Percentiles rank a stretch among this genome's conserved stretches.
Evolutionary conservation across 2,113 vertebrate genomes (phyloP).

Genomic region (Actinemys pallida): DNA sequence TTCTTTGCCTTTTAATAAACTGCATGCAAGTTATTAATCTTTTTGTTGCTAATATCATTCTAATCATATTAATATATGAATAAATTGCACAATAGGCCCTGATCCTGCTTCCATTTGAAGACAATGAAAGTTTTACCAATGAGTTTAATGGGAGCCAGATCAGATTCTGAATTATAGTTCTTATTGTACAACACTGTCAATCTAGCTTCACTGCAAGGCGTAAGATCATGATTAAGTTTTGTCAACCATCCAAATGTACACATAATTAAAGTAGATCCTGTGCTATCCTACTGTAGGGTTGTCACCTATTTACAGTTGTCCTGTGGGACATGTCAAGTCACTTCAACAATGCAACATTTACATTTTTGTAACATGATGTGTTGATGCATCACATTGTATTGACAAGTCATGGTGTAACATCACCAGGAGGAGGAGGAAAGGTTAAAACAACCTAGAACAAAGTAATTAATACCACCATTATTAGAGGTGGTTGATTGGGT

Average conservation of each 20-base stretch:
- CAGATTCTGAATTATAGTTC: background rate
- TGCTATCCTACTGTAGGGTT: background rate
- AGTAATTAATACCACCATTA: background rate
- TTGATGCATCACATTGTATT: background rate
- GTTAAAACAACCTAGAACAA: background rate
- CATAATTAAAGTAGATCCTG: background rate
- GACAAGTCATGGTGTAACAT: background rate
- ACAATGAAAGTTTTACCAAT: background rate
- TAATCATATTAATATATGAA: background rate
- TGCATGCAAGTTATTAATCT: background rate
- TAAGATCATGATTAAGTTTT: background rate
- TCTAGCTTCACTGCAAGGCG: background rate
- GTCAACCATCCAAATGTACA: background rate
- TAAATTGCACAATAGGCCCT: background rate
- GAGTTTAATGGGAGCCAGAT: background rate
- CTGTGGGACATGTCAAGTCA: constrained; percentile 4
- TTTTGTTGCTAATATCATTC: background rate
- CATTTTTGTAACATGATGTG: constrained; percentile 41
- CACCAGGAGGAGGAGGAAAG: background rate
- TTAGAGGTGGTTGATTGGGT: background rate
- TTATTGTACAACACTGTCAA: background rate
- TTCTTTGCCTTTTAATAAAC: background rate
- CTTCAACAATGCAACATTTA: constrained; percentile 11
- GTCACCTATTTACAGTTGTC: background rate
- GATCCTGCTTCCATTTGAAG: background rate